These are phyloP conservation scores for Porites lobata DNA, from an alignment of 92 coral and sea anemone genomes.

Conservation along the genomic window DNA sequence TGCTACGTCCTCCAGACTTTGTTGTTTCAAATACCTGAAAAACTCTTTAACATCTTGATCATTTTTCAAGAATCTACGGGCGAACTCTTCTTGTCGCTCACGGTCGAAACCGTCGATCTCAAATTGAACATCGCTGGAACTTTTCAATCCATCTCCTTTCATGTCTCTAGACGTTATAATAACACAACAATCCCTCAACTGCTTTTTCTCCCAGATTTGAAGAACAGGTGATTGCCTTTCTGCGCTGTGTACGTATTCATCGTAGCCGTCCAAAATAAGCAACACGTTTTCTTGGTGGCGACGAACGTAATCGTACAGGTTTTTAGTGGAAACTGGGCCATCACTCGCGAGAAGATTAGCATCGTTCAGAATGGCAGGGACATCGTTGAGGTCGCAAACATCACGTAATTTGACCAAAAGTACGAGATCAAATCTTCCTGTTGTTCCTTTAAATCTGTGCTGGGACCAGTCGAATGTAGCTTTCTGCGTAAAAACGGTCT, in stretches of 20 bases:
- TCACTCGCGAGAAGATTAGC: slow-evolving; percentile 5
- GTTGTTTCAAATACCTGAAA: not conserved
- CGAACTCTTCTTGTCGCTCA: not conserved
- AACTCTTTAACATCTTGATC: not conserved
- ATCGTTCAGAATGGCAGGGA: not conserved
- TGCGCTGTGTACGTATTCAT: not conserved
- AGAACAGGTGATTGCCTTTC: not conserved
- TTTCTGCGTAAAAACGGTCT: not conserved
- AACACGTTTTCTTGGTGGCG: slow-evolving; percentile 1
- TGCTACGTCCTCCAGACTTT: not conserved
- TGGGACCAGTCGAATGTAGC: slow-evolving; percentile 7
- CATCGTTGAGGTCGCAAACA: not conserved
- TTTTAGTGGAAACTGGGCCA: not conserved
- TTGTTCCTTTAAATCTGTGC: not conserved
- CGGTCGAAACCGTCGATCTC: not conserved
- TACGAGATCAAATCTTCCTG: not conserved
- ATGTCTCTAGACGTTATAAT: not conserved
- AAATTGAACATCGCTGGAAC: not conserved
- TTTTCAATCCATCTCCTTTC: not conserved
- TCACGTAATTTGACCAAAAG: not conserved
- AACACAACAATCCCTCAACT: not conserved
- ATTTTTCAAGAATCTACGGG: not conserved
- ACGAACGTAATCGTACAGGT: not conserved
- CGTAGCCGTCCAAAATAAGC: slow-evolving; percentile 13
- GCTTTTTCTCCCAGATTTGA: not conserved